Evolutionary conservation across 2,113 vertebrate genomes (phyloP), one percentile per base, ranked within the genome.

Genomic region (Rhodinocichla rosea): DNA sequence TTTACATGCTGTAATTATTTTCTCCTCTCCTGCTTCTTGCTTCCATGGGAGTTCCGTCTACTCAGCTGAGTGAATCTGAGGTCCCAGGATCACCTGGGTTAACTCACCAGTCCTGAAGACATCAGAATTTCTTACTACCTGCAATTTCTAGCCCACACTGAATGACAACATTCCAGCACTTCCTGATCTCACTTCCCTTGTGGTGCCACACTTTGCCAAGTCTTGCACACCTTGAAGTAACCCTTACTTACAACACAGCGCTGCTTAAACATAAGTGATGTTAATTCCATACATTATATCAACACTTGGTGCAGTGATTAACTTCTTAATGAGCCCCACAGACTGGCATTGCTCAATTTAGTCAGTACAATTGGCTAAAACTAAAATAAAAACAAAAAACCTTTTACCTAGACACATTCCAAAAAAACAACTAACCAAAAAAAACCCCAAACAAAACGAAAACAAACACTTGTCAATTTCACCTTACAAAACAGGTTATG

Each of bases 171-270:
- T 42, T 42, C n/a, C 45, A 77, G 63, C 55, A 45, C 1, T 49
- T 57, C 42, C 42, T 40, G 40, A 68, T 52, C 53, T 52, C 33
- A 11, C 4, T 44, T 62, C 44, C 82, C 74, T 75, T 47, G 65
- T 47, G 27, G 6, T 63, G 47, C 20, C 23, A 81, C 40, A 35
- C 17, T 17, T 50, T 20, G 32, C 45, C 33, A 50, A 22, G 26
- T 39, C 45, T 78, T 45, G 47, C 45, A 70, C 15, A 75, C 23
- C 30, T 35, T 35, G 7, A 39, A 82, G 62, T 44, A 76, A 42
- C 11, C 5, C 32, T 47, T 30, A 21, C 18, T 23, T 27, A 24
- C 13, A 85, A 71, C 16, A 14, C 0, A 78, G n/a, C 1, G 20
- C 17, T 47, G 35, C 21, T 49, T 39, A 35, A 70, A 28, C 3